These are phyloP conservation scores for Epirrhoe tristata DNA, from an alignment of 2,888 invertebrate species.

Conservation along the genomic window DNA sequence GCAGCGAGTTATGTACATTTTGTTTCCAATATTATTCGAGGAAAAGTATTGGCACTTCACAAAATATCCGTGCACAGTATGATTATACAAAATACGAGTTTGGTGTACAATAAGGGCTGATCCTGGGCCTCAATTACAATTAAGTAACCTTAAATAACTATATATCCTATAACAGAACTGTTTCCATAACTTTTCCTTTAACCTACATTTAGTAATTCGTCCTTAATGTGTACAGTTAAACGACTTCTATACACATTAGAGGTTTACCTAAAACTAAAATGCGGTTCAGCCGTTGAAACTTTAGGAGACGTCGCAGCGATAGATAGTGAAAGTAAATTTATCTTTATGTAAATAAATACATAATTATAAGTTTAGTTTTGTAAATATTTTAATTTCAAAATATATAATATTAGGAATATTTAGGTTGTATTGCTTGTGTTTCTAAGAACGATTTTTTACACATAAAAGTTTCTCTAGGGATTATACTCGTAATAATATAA, in stretches of 20 bases:
- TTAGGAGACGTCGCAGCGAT: slow-evolving; percentile 18
- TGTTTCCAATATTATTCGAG: too few species aligned
- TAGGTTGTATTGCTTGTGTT: too few species aligned
- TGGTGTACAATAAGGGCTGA: not conserved
- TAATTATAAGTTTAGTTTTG: too few species aligned
- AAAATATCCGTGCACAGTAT: not conserved
- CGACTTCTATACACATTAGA: slow-evolving; percentile 41
- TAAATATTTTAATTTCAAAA: too few species aligned
- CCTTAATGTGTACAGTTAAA: slow-evolving; percentile 42
- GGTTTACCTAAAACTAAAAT: slow-evolving; percentile 43
- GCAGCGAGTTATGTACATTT: too few species aligned
- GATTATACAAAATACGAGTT: not conserved
- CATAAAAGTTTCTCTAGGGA: too few species aligned
- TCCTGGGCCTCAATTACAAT: not conserved
- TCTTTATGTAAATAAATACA: not conserved
- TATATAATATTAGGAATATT: too few species aligned
- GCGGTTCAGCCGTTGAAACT: slow-evolving; percentile 41
- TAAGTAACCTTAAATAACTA: not conserved
- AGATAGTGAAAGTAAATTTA: slow-evolving; percentile 5
- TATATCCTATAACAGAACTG: slow-evolving; percentile 10
- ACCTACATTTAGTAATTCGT: slow-evolving; percentile 35
- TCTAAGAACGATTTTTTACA: too few species aligned
- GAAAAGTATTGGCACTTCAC: too few species aligned
- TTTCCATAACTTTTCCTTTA: slow-evolving; percentile 9
- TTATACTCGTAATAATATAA: too few species aligned